phyloP scores from a whole-genome alignment of 2,113 vertebrate species.

The Struthidea cinerea region DNA sequence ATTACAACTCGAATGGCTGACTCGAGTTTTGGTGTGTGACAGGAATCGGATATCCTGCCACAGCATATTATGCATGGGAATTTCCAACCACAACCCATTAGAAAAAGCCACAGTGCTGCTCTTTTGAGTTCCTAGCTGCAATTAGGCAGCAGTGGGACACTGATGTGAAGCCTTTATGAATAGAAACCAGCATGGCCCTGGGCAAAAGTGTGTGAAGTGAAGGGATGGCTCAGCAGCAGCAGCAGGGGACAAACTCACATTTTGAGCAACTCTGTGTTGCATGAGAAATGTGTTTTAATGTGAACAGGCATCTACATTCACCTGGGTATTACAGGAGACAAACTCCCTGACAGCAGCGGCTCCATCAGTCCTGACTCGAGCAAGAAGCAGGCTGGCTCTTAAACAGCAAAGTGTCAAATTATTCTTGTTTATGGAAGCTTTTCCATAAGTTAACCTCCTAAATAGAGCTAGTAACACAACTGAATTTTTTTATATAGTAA shows the following conservation, averaged over 20 bases:
- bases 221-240: conserved; percentile 10
- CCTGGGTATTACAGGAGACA: neutral
- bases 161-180: conserved; percentile 13
- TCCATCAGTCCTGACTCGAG: neutral
- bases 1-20: neutral
- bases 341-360: neutral
- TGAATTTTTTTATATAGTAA: neutral
- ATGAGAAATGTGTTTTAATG: neutral
- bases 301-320: neutral
- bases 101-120: conserved; percentile 7
- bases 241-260: neutral
- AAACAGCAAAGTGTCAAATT: neutral
- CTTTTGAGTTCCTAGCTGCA: conserved; percentile 17
- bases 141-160: conserved; percentile 51
- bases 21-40: conserved; percentile 1
- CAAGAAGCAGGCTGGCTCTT: neutral
- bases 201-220: neutral
- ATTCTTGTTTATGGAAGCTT: neutral
- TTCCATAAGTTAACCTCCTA: neutral
- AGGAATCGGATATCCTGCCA: conserved; percentile 27
- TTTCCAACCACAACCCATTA: conserved; percentile 36
- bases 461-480: neutral
- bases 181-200: conserved; percentile 41
- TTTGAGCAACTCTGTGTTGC: neutral
- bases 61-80: neutral